These are phyloP conservation scores for Trichacis sp. DNA, from an alignment of 2,888 invertebrate genomes.

Conservation along the genomic window DNA sequence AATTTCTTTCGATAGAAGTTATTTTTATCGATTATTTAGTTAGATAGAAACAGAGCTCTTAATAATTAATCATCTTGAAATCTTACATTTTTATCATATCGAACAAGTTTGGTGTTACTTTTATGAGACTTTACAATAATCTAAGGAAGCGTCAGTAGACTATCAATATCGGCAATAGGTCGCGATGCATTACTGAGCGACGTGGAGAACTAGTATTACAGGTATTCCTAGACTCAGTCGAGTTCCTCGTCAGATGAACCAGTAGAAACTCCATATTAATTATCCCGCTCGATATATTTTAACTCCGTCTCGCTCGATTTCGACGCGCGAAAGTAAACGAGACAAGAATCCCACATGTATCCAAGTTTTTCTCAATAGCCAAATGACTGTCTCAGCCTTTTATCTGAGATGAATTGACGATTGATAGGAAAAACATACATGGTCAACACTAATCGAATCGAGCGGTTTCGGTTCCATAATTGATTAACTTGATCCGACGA, in stretches of 20 bases:
- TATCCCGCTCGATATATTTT: constrained; percentile 5
- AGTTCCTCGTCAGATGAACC: constrained; percentile 26
- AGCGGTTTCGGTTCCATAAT: constrained; percentile 1
- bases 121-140: too few species aligned
- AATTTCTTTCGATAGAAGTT: too few species aligned
- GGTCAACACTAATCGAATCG: too few species aligned
- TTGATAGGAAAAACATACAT: too few species aligned
- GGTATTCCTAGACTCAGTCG: constrained; percentile 20
- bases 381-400: too few species aligned
- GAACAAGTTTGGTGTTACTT: too few species aligned
- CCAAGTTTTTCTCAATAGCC: neutral
- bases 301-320: constrained; percentile 2
- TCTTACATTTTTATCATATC: too few species aligned
- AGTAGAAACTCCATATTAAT: constrained; percentile 15
- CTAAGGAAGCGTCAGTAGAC: constrained; percentile 14
- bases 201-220: constrained; percentile 23
- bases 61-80: too few species aligned
- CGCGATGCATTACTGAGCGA: constrained; percentile 25
- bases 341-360: neutral
- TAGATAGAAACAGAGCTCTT: too few species aligned
- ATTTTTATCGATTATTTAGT: too few species aligned
- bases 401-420: too few species aligned
- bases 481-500: constrained; percentile 10
- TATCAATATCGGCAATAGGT: constrained; percentile 27
- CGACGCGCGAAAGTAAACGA: neutral